phyloP scores from a whole-genome alignment of 2,797 vertebrate species.

The Eulemur mongoz region DNA sequence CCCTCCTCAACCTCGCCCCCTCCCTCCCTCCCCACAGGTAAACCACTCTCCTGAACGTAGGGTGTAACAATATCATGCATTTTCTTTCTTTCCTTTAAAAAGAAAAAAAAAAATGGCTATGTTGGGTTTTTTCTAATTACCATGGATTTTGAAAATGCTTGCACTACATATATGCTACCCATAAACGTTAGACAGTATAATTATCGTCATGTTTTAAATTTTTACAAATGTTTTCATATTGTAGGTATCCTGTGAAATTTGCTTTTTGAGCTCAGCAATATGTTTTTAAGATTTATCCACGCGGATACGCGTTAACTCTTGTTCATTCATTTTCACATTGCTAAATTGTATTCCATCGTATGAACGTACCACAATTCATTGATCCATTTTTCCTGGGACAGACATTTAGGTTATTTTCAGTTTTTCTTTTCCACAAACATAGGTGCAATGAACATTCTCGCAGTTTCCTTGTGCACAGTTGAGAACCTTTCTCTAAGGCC shows the following conservation, averaged over 20 bases:
- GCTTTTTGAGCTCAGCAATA: not conserved
- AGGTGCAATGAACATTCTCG: not conserved
- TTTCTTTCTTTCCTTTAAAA: conserved; percentile 24
- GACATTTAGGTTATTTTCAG: not conserved
- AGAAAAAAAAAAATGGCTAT: not conserved
- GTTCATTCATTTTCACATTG: not conserved
- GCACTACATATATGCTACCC: not conserved
- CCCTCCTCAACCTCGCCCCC: too few species aligned
- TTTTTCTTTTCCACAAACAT: conserved; percentile 3
- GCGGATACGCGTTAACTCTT: accelerated
- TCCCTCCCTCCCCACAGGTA: not conserved
- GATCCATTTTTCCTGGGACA: not conserved
- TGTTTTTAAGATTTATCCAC: not conserved
- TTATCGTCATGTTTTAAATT: not conserved
- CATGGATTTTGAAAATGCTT: not conserved
- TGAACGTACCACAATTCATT: not conserved
- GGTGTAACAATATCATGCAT: not conserved
- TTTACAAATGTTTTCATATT: not conserved
- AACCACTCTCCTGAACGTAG: not conserved
- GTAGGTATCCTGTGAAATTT: not conserved
- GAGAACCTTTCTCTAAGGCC: not conserved
- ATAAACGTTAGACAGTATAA: not conserved
- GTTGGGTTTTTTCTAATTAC: not conserved
- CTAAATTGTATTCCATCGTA: not conserved
- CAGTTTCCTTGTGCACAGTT: not conserved